These are phyloP conservation scores for Ginglymostoma cirratum DNA, from an alignment of 2,113 vertebrate genomes.

Conservation along the genomic window DNA sequence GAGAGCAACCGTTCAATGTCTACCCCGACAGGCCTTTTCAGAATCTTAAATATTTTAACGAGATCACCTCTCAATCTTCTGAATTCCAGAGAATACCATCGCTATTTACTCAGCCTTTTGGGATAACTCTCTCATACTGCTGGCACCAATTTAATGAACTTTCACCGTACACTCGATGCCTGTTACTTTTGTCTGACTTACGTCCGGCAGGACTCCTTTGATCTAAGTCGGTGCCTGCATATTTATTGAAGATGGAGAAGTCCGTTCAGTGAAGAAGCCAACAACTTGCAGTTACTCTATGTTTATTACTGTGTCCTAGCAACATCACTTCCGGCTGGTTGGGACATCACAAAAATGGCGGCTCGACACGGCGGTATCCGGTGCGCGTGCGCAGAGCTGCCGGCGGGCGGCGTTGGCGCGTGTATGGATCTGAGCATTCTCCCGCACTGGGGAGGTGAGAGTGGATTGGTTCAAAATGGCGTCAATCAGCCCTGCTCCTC, in stretches of 20 bases:
- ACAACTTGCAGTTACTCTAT: background rate
- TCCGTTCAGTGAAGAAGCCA: background rate
- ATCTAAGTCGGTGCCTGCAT: background rate
- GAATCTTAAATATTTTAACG: background rate
- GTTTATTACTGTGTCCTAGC: constrained; percentile 20
- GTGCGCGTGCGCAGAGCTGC: background rate
- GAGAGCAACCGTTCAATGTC: background rate
- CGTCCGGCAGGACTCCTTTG: background rate
- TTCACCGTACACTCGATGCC: background rate
- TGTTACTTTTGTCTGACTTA: background rate
- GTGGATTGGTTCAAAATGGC: background rate
- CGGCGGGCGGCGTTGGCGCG: too few relatives aligned
- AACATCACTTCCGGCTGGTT: background rate
- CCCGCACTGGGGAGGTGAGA: background rate
- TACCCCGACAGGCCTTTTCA: background rate
- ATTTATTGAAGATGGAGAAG: background rate
- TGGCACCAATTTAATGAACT: background rate
- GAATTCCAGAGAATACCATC: background rate
- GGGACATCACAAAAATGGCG: background rate
- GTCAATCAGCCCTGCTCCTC: too few relatives aligned
- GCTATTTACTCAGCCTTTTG: background rate
- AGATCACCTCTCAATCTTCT: background rate
- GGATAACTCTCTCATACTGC: background rate
- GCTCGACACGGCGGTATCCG: background rate
- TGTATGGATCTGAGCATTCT: background rate